These are phyloP conservation scores for Sanderia malayensis DNA, from an alignment of 30 jellyfish, hydroid and myxozoan species.

Conservation along the genomic window DNA sequence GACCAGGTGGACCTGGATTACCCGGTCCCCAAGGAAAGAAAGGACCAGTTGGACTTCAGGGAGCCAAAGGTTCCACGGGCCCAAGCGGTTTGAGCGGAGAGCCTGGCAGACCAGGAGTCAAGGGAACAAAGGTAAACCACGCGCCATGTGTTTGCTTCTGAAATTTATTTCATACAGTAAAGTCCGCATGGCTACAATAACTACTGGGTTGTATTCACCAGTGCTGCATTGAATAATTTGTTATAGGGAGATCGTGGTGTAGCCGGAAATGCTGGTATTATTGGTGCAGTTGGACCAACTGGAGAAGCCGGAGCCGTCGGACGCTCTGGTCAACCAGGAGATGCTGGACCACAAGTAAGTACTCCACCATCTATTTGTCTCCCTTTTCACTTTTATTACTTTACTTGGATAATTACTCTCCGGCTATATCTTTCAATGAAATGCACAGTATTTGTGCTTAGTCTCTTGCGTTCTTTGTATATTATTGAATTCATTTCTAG, in stretches of 20 bases:
- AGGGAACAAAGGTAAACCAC: conserved; percentile 61
- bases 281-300: conserved; percentile 21
- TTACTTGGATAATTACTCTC: no score
- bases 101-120: conserved; percentile 60
- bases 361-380: no score
- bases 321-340: conserved; percentile 39
- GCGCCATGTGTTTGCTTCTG: no score
- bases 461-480: no score
- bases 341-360: conserved; percentile 35
- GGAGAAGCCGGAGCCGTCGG: conserved; percentile 41
- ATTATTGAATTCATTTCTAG: no score
- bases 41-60: conserved; percentile 62
- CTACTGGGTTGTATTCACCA: no score
- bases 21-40: conserved; percentile 52
- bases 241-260: conserved; percentile 30
- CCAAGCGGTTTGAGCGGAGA: conserved; percentile 50
- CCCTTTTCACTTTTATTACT: no score
- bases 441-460: no score
- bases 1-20: conserved; percentile 58
- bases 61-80: conserved; percentile 67
- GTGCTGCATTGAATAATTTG: no score
- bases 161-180: no score
- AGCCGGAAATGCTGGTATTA: conserved; percentile 4
- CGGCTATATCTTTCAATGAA: no score
- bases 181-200: no score